Conservation (phyloP, 2,797 vertebrate genomes). For the Tiaroga cobitis region DNA sequence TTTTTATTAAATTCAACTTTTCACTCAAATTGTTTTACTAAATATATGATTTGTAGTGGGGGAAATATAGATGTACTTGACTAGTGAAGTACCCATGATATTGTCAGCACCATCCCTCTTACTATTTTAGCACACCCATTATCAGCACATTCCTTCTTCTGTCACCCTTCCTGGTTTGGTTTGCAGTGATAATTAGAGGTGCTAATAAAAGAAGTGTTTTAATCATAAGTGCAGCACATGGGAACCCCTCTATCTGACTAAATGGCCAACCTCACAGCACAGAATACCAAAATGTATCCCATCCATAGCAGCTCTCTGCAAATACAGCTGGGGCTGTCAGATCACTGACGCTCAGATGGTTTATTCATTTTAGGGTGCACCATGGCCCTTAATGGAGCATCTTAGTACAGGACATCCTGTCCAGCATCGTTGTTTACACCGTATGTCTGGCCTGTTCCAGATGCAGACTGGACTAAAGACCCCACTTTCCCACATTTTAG, state of each 20-base stretch:
- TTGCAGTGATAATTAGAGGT: constrained; percentile 20
- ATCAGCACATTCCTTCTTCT: constrained; percentile 11
- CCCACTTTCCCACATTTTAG: neutral
- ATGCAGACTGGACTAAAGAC: constrained; percentile 11
- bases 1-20: neutral
- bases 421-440: constrained; percentile 23
- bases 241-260: constrained; percentile 30
- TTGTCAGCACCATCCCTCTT: neutral
- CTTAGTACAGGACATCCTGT: constrained; percentile 32
- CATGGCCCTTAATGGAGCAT: constrained; percentile 9
- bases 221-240: constrained; percentile 39
- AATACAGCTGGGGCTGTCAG: constrained; percentile 17
- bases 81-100: neutral
- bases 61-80: neutral
- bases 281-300: neutral
- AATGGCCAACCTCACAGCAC: constrained; percentile 23
- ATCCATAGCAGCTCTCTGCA: neutral
- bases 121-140: constrained; percentile 11
- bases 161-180: constrained; percentile 14
- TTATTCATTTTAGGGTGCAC: constrained; percentile 37
- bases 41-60: too few relatives aligned
- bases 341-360: constrained; percentile 17
- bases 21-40: neutral
- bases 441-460: constrained; percentile 31
- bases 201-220: constrained; percentile 7